phyloP scores from a whole-genome alignment of 2,113 vertebrate genomes.

The Nanorana parkeri region DNA sequence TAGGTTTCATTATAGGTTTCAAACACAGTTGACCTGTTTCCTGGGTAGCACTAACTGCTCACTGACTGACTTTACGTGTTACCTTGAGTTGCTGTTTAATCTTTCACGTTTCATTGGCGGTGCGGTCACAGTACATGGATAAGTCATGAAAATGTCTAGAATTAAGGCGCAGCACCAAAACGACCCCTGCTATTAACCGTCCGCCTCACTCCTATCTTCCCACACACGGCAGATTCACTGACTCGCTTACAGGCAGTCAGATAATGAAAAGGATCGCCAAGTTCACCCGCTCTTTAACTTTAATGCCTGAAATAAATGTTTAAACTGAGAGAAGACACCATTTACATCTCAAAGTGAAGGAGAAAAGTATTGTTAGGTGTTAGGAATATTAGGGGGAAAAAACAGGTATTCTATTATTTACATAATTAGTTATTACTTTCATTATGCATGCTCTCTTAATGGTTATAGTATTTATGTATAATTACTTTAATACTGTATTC shows the following conservation, averaged over 20 bases:
- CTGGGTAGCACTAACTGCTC: too few species aligned
- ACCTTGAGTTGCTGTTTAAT: background rate
- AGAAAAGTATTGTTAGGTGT: conserved; percentile 84
- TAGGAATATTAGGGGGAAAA: conserved; percentile 79
- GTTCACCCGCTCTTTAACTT: conserved; percentile 73
- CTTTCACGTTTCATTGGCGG: background rate
- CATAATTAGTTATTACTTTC: conserved; percentile 92
- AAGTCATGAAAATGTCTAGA: background rate
- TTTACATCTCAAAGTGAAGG: conserved; percentile 76
- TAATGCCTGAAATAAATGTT: conserved; percentile 76
- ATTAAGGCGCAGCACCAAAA: background rate
- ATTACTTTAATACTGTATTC: conserved; percentile 88
- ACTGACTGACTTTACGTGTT: too few species aligned
- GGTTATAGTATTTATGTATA: conserved; percentile 90
- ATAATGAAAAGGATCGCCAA: conserved; percentile 65
- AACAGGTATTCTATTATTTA: conserved; percentile 85
- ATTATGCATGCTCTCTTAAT: conserved; percentile 88
- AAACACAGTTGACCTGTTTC: too few species aligned
- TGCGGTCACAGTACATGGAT: background rate
- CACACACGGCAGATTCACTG: conserved; percentile 7
- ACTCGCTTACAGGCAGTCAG: conserved; percentile 57
- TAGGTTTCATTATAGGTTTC: too few species aligned
- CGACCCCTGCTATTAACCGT: background rate
- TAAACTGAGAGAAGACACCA: conserved; percentile 78
- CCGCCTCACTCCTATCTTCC: conserved; percentile 1